Evolutionary conservation across 2,797 vertebrate species (phyloP).

Genomic region (Alectoris magna): DNA sequence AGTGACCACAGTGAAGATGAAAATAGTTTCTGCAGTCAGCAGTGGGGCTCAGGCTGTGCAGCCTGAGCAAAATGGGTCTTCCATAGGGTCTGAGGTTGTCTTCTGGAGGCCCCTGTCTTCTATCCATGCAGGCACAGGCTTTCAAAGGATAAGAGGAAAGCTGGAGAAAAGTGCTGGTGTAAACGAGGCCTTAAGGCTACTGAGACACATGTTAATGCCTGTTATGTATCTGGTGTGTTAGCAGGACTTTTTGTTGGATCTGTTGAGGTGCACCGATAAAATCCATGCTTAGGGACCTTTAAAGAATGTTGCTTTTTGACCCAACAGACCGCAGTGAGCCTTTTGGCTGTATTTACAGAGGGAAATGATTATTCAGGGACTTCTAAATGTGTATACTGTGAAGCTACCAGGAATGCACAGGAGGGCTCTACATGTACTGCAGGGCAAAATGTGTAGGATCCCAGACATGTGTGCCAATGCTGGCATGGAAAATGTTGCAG

Average conservation of each 20-base stretch:
- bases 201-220: neutral
- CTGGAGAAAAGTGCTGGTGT: neutral
- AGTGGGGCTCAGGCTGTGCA: neutral
- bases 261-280: neutral
- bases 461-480: neutral
- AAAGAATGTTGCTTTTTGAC: slow-evolving; percentile 1
- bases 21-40: neutral
- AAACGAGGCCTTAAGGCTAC: neutral
- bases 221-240: neutral
- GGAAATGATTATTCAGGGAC: neutral
- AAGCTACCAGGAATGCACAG: neutral
- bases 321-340: neutral
- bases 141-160: neutral
- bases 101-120: neutral
- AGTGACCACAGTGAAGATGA: accelerated
- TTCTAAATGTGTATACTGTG: neutral
- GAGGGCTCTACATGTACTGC: neutral
- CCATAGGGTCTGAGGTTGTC: neutral
- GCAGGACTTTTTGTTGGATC: neutral
- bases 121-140: neutral
- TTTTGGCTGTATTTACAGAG: slow-evolving; percentile 14
- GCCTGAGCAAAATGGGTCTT: neutral
- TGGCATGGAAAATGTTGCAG: neutral
- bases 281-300: neutral
- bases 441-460: neutral